These are phyloP conservation scores for Phylloscopus trochilus DNA, from an alignment of 2,113 vertebrate species.

Conservation along the genomic window DNA sequence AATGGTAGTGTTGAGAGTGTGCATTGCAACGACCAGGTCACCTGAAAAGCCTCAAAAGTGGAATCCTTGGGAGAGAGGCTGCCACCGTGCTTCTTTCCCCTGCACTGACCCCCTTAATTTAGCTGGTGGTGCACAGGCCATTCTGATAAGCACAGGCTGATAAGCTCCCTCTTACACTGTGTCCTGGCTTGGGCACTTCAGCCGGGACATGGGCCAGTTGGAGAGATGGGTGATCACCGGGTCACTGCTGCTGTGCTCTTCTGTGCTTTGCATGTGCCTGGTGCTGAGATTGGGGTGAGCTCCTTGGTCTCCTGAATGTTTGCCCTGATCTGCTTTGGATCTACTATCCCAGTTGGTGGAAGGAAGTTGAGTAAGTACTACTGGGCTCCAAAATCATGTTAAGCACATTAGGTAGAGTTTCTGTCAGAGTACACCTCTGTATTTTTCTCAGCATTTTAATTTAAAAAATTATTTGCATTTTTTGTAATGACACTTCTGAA, in stretches of 20 bases:
- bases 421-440: not conserved
- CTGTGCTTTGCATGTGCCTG: not conserved
- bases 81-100: not conserved
- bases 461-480: accelerated
- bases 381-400: not conserved
- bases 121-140: not conserved
- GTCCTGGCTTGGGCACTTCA: not conserved
- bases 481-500: not conserved
- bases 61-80: not conserved
- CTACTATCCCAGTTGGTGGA: not conserved
- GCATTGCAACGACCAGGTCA: not conserved
- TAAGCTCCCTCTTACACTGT: not conserved
- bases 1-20: accelerated
- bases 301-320: not conserved
- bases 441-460: not conserved
- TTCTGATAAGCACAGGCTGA: not conserved
- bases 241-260: not conserved
- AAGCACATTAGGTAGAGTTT: not conserved
- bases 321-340: not conserved
- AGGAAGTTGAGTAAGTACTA: not conserved
- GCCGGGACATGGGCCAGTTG: not conserved
- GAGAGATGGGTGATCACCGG: accelerated
- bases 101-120: no score
- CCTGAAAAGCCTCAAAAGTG: not conserved
- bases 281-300: not conserved